phyloP scores from a whole-genome alignment of 2,113 vertebrate species.

The Cephalopholis sonnerati region DNA sequence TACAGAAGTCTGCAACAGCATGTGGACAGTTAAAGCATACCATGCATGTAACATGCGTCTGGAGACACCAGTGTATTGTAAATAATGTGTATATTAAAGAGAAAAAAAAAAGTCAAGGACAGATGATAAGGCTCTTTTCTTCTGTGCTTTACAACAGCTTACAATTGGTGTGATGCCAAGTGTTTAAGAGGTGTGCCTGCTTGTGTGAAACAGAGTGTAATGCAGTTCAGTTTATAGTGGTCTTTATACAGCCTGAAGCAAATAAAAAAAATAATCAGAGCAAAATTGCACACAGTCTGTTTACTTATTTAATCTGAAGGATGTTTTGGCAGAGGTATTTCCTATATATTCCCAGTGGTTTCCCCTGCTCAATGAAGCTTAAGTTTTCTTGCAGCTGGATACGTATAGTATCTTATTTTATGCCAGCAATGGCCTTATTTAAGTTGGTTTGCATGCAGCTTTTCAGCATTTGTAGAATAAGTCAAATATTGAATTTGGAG shows the following conservation, averaged over 20 bases:
- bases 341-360: conserved; percentile 12
- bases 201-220: not conserved
- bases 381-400: not conserved
- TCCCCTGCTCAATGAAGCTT: conserved; percentile 5
- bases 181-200: not conserved
- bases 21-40: not conserved
- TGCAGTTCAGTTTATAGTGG: not conserved
- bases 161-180: not conserved
- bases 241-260: conserved; percentile 8
- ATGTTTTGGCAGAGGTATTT: conserved; percentile 23
- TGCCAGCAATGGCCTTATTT: conserved; percentile 6
- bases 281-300: not conserved
- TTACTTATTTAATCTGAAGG: conserved; percentile 23
- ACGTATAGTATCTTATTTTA: conserved; percentile 4
- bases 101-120: not conserved
- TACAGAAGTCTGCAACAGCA: conserved; percentile 17
- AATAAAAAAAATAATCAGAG: conserved; percentile 2
- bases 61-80: not conserved
- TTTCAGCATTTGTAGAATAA: not conserved
- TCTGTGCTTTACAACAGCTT: not conserved
- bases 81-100: not conserved
- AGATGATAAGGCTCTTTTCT: not conserved
- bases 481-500: conserved; percentile 29
- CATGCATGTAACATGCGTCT: not conserved
- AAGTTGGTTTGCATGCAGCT: not conserved